Conservation (phyloP, 1,140 invertebrate species). For the Helicoverpa zea region DNA sequence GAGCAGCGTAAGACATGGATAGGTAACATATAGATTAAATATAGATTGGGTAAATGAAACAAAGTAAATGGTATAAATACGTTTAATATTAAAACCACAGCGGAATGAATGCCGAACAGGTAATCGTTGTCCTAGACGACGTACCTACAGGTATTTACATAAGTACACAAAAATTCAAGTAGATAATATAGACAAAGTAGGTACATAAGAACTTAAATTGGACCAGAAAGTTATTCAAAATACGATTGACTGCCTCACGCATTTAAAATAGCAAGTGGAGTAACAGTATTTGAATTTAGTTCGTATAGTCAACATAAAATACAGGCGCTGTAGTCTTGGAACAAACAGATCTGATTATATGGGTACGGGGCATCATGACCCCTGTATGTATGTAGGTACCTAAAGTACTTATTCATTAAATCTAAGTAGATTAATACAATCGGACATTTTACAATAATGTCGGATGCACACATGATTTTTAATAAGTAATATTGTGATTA, state of each 20-base stretch:
- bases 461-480: too few relatives aligned
- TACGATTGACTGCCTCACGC: too few relatives aligned
- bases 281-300: neutral
- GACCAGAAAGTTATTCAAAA: too few relatives aligned
- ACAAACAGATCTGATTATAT: neutral
- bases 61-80: slow-evolving; percentile 44
- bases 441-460: slow-evolving; percentile 1
- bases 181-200: too few relatives aligned
- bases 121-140: slow-evolving; percentile 21
- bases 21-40: too few relatives aligned
- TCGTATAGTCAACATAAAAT: slow-evolving; percentile 29
- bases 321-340: neutral
- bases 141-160: slow-evolving; percentile 28
- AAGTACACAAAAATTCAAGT: slow-evolving; percentile 2
- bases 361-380: neutral
- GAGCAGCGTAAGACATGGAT: too few relatives aligned
- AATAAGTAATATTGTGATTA: slow-evolving; percentile 1
- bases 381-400: neutral
- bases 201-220: too few relatives aligned
- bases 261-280: too few relatives aligned
- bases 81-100: slow-evolving; percentile 48
- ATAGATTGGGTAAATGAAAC: slow-evolving; percentile 9
- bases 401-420: too few relatives aligned
- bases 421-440: neutral
- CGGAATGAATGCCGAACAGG: slow-evolving; percentile 45